phyloP scores from a whole-genome alignment of 2,113 vertebrate genomes.

The Eulemur macaco region DNA sequence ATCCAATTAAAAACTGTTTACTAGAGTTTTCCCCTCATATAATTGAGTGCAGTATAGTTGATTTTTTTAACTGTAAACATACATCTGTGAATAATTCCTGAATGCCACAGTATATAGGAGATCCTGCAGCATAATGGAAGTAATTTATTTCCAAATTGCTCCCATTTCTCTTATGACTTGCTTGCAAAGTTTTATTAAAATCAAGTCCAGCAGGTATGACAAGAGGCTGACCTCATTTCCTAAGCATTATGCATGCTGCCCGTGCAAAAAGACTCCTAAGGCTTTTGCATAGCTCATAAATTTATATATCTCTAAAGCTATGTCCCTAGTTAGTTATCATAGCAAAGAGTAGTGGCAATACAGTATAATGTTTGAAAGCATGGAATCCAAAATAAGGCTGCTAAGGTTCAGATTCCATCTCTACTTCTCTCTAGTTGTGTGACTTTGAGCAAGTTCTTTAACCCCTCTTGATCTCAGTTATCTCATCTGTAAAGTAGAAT shows the following conservation, averaged over 20 bases:
- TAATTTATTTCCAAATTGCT: constrained; percentile 79
- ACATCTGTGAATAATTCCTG: constrained; percentile 65
- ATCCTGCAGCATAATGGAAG: constrained; percentile 77
- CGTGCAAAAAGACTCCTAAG: constrained; percentile 33
- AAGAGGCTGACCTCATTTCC: constrained; percentile 66
- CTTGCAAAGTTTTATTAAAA: constrained; percentile 76
- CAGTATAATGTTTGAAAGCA: background rate
- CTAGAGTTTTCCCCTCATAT: constrained; percentile 64
- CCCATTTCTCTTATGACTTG: constrained; percentile 77
- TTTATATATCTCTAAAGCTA: background rate
- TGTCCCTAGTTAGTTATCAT: background rate
- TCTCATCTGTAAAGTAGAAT: background rate
- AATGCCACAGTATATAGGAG: constrained; percentile 71
- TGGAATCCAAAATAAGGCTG: background rate
- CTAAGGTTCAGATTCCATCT: background rate
- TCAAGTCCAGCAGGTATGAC: constrained; percentile 75
- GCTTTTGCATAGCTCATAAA: constrained; percentile 5
- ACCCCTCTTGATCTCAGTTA: background rate
- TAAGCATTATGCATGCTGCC: background rate
- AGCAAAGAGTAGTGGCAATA: background rate
- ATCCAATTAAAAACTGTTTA: constrained; percentile 63
- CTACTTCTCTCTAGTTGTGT: background rate
- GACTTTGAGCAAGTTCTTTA: background rate
- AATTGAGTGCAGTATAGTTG: constrained; percentile 72
- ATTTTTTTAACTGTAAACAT: constrained; percentile 71